A percentile compares a stretch with the other conserved stretches of the same genome.
These are phyloP conservation scores for Mirounga angustirostris DNA, from an alignment of 2,113 vertebrate genomes.

Conservation along the genomic window DNA sequence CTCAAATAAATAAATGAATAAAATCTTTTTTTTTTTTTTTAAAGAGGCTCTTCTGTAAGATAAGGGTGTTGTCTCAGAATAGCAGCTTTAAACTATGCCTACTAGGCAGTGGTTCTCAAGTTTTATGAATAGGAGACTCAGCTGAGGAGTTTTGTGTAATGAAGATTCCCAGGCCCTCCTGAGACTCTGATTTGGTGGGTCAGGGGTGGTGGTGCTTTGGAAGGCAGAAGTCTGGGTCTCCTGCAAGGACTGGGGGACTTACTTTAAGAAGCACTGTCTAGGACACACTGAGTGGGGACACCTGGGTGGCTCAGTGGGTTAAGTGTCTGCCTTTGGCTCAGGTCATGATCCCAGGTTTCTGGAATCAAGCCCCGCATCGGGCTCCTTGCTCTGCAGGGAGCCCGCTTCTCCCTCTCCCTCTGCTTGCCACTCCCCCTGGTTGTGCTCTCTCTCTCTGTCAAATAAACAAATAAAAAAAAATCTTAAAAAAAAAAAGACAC, in stretches of 20 bases:
- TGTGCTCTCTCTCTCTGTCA: no score
- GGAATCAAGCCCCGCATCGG: no score
- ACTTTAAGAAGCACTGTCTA: not conserved
- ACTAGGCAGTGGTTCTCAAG: not conserved
- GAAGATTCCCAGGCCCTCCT: not conserved
- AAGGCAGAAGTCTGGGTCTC: not conserved
- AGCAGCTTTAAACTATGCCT: not conserved
- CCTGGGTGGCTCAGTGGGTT: no score
- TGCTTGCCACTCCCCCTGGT: no score
- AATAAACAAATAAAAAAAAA: no score
- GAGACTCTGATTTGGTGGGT: not conserved
- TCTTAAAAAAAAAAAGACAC: no score
- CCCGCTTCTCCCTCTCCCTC: no score
- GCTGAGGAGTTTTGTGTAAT: not conserved
- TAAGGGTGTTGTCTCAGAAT: not conserved
- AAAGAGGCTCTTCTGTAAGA: not conserved
- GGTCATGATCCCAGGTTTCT: no score
- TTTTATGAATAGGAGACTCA: not conserved
- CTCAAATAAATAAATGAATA: not conserved
- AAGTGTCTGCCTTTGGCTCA: no score
- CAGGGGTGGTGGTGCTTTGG: not conserved
- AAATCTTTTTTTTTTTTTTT: not conserved
- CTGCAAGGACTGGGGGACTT: not conserved
- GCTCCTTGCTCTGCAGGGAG: no score
- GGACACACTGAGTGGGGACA: not conserved